Base-by-base conservation (phyloP, 2,888 invertebrate species). In the Caenorhabditis sinica region DNA sequence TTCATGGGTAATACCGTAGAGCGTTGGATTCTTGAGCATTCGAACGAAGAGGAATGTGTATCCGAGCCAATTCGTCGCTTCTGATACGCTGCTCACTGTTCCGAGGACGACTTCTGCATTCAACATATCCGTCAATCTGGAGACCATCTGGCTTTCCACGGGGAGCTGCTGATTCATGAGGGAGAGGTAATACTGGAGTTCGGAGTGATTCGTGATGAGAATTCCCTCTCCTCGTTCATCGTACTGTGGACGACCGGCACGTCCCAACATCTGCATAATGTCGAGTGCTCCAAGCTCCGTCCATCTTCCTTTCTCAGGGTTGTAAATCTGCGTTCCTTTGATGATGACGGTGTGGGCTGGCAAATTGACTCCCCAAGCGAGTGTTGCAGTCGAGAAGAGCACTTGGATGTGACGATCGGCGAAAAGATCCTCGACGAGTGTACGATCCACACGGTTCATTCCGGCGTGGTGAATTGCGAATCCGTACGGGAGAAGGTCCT, bases 391-490 rank as follows among this genome's bases (percentile, higher is more conserved):
- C 0, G 98, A 99, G 0, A 99, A 97, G 36, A 99, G 94, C 11
- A 98, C 97, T 90, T 91, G 63, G 60, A 99, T 97, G 93, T 99
- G 99, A 74, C 97, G 94, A 93, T 99, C 99, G 2, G 97, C 97
- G 94, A 99, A 99, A 87, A 99, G 94, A 94, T 99, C 99, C 93
- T 99, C 99, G 0, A 99, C 99, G 51, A 99, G 94, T 0, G 98
- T 98, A 93, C 99, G 95, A 94, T 99, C 99, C 0, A 99, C 97
- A 80, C 93, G 95, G 56, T 96, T 97, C 98, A 99, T 99, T 87
- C 99, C 99, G 90, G 99, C 99, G 94, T 99, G 99, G 95, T 99
- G 99, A 87, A 99, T 99, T 9, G 97, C 99, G 94, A 99, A 99
- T 0, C 98, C 99, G 93, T 99, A 99, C 0, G 99, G 98, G 61